Evolutionary conservation across 2,797 vertebrate species (phyloP), one percentile per base, ranked within the genome.

Genomic region (Amblyraja radiata): DNA sequence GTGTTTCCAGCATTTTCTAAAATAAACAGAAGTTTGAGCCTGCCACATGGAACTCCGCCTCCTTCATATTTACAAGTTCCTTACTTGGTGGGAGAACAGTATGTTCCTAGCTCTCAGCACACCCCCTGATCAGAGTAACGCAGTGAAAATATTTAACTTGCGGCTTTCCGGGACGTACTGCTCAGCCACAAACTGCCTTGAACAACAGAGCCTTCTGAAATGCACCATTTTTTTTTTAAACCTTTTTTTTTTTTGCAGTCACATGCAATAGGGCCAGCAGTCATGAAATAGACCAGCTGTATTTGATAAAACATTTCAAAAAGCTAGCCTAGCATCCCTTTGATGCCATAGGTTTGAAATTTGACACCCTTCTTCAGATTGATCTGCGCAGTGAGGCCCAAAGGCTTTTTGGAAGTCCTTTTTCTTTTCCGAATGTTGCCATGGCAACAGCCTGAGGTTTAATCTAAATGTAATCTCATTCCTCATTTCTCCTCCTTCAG

Each of bases 401-500:
- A 39, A 73, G 21, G 71, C 71, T 92, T 88, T 14, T 68, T 88
- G 84, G 46, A 8, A 13, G 16, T 46, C 25, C 14, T 74, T 92
- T 76, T 39, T 16, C 36, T 25, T 92, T 76, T 71, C 71, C 73
- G 90, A 39, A 46, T 54, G 93, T 93, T 93, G 91, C 93, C 94
- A 93, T 93, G 93, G 71, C 93, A 61, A 93, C 84, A 84, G 90
- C 10, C 39, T 77, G 68, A 58, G 93, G 79, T 94, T 93, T 6
- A 94, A 93, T 93, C 93, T 93, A 93, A 90, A 93, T 86, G 88
- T 77, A 93, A 73, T 93, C 93, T 93, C 93, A 77, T 92, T 92
- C 71, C 90, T 6, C 23, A 39, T 54, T 93, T 92, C 46, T 63
- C 84, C 84, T 92, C 71, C 71, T 84, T 11, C 61, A 6, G 71